Percentiles rank a stretch among this genome's conserved stretches.
Conservation (phyloP, 2,113 vertebrate genomes). For the Silurus meridionalis region DNA sequence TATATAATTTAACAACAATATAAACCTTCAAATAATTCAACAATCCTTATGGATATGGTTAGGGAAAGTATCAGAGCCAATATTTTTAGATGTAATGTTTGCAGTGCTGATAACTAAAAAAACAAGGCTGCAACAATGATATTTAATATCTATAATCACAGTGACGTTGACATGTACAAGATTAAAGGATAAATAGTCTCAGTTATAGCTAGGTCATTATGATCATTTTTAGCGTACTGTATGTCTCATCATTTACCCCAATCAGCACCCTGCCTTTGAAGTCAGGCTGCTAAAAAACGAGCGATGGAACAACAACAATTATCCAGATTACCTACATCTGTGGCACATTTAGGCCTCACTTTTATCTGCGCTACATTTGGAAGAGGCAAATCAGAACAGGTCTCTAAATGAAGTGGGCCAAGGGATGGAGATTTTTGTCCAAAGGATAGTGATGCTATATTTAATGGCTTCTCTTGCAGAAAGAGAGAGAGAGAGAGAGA, state of each 20-base stretch:
- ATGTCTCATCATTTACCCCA: conserved; percentile 39
- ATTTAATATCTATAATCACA: conserved; percentile 37
- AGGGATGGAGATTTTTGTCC: conserved; percentile 38
- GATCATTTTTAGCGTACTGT: conserved; percentile 5
- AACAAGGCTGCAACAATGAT: background rate
- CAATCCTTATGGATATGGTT: background rate
- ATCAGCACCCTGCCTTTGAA: conserved; percentile 33
- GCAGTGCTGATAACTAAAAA: background rate
- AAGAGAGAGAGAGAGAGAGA: background rate
- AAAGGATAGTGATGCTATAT: conserved; percentile 11
- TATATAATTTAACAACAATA: too few relatives aligned
- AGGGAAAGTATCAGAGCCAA: background rate
- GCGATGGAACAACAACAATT: conserved; percentile 45
- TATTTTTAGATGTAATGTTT: background rate
- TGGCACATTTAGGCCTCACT: conserved; percentile 39
- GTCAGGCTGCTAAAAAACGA: conserved; percentile 36
- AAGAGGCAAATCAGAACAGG: conserved; percentile 33
- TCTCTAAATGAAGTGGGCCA: conserved; percentile 29
- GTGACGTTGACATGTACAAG: background rate
- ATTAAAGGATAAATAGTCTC: conserved; percentile 46
- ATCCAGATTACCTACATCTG: conserved; percentile 45
- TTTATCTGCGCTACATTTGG: conserved; percentile 24
- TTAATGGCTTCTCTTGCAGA: conserved; percentile 29
- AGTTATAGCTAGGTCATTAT: conserved; percentile 34
- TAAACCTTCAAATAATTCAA: background rate